Percentiles rank a stretch among this genome's conserved stretches.
Conservation (phyloP, 2,113 vertebrate genomes). For the Ailuropoda melanoleuca region DNA sequence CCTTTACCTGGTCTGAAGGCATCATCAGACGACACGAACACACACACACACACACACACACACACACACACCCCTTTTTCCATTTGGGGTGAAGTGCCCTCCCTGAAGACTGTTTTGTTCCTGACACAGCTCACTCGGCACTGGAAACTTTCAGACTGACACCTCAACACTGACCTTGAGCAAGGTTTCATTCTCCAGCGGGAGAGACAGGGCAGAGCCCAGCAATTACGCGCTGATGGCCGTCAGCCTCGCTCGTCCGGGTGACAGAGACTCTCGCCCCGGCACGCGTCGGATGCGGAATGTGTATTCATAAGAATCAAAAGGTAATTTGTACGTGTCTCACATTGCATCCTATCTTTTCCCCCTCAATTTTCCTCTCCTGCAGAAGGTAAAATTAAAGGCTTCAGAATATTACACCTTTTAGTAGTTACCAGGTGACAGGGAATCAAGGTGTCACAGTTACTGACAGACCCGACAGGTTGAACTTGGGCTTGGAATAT, state of each 20-base stretch:
- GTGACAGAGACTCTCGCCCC: slow-evolving; percentile 60
- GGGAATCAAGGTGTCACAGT: slow-evolving; percentile 78
- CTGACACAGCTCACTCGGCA: slow-evolving; percentile 8
- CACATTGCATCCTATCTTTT: slow-evolving; percentile 72
- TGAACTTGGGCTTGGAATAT: slow-evolving; percentile 11
- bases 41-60: no score
- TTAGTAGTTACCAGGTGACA: slow-evolving; percentile 76
- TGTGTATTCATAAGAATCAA: slow-evolving; percentile 82
- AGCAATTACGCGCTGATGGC: slow-evolving; percentile 84
- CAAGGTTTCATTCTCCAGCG: slow-evolving; percentile 75
- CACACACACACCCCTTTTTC: no score
- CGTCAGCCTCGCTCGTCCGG: slow-evolving; percentile 75
- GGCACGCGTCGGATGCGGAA: slow-evolving; percentile 65
- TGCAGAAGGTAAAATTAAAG: slow-evolving; percentile 82
- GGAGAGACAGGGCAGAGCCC: slow-evolving; percentile 76
- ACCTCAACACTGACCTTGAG: slow-evolving; percentile 83
- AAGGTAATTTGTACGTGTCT: slow-evolving; percentile 88
- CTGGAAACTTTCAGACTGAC: slow-evolving; percentile 81
- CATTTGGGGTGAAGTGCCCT: not conserved
- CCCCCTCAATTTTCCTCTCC: slow-evolving; percentile 77
- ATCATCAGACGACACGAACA: no score
- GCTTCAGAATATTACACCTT: slow-evolving; percentile 81
- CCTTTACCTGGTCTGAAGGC: not conserved
- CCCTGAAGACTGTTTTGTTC: not conserved
- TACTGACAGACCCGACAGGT: slow-evolving; percentile 71